Base-by-base conservation (phyloP, 1,140 invertebrate genomes). In the Hypothenemus hampei region DNA sequence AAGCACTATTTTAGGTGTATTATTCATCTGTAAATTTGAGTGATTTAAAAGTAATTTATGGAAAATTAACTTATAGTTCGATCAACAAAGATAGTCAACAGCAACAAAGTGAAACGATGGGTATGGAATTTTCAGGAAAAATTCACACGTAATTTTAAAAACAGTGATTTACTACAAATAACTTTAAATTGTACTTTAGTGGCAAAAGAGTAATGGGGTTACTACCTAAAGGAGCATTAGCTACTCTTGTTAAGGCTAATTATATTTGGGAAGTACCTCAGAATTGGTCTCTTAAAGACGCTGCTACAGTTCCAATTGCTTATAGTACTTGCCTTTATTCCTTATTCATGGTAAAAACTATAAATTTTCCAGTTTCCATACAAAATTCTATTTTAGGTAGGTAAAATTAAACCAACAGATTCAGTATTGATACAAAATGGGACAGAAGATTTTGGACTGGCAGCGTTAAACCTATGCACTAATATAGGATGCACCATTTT, bases 261-360 rank as follows among this genome's bases (percentile, higher is more conserved):
- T 77, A 90, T 1, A 61, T 82, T 8, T 95, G 90, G 90, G 65
- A 80, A 1, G 76, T 97, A 16, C 93, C 93, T 3, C 79, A 89
- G 0, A 64, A 80, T 4, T 96, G 92, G 92, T 80, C 45, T 1
- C 71, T 97, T 15, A 83, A 89, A 65, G 87, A 97, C 36, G 93
- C 92, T 1, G 88, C 89, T 0, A 91, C 91, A 0, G 78, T 97
- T 0, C 93, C 93, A 3, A 84, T 86, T 1, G 87, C 87, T 4
- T 96, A 94, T 66, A 78, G 80, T 40, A 94, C 91, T 0, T 89
- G 83, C 1, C 87, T 90, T 58, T 91, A 91, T 68, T 85, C 90
- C 4, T 76, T 97, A 48, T 75, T 81, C 29, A 26, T 67, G 0
- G 69, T 61, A 48, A 60, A 56, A 29, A 29, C 26, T 29, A 7